Percentiles rank a stretch among this genome's conserved stretches.
Conservation (phyloP, 1,140 invertebrate genomes). For the Homarus americanus region DNA sequence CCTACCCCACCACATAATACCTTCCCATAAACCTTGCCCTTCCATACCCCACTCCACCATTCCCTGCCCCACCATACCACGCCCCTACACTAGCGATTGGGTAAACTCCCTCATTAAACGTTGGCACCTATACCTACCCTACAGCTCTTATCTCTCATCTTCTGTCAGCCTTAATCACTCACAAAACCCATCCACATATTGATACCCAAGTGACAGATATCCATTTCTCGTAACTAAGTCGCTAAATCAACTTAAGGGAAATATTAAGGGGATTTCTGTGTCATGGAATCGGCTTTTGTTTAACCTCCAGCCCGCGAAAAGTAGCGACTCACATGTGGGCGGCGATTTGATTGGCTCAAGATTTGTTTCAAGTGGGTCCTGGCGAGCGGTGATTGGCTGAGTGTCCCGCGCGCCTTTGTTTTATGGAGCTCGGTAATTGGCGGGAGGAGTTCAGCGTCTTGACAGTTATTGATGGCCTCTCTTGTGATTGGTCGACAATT, state of each 20-base stretch:
- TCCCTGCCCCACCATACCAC: background rate
- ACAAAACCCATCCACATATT: too few relatives aligned
- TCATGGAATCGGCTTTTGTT: too few relatives aligned
- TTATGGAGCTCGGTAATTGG: background rate
- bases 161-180: too few relatives aligned
- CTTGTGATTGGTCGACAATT: background rate
- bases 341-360: background rate
- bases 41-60: background rate
- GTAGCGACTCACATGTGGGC: background rate
- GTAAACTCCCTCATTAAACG: too few relatives aligned
- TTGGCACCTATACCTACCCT: too few relatives aligned
- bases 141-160: too few relatives aligned
- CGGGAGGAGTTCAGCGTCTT: background rate
- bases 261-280: too few relatives aligned
- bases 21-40: background rate
- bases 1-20: background rate
- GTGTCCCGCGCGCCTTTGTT: background rate
- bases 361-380: background rate
- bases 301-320: too few relatives aligned
- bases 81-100: background rate
- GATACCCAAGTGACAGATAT: too few relatives aligned
- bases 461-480: background rate
- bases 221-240: too few relatives aligned
- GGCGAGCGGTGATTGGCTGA: background rate
- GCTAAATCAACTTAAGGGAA: too few relatives aligned